Evolutionary conservation across 2,888 invertebrate species (phyloP).

Genomic region (Chymomyza caudatula): DNA sequence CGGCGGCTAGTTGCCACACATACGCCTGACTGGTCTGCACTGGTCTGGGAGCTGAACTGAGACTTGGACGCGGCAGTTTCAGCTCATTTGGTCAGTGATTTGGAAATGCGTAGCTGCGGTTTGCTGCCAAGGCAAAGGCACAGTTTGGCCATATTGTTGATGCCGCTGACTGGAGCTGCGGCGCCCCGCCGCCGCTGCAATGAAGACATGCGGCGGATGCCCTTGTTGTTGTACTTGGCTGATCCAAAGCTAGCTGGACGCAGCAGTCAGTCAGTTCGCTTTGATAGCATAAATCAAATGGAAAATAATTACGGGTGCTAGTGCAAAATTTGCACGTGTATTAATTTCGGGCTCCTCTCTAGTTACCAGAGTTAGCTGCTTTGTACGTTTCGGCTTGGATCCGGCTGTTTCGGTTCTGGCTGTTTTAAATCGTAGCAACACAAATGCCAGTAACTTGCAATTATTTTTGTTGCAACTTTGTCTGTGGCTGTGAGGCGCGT

Average conservation of each 20-base stretch:
- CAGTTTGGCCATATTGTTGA: background rate
- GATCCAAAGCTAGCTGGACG: background rate
- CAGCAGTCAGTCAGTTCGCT: slow-evolving; percentile 20
- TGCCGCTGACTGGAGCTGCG: background rate
- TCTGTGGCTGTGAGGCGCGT: slow-evolving; percentile 37
- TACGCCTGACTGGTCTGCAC: slow-evolving; percentile 39
- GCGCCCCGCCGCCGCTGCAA: background rate
- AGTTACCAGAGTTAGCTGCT: background rate
- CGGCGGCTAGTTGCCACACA: slow-evolving; percentile 53
- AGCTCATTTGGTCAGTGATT: slow-evolving; percentile 55
- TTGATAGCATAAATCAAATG: slow-evolving; percentile 72
- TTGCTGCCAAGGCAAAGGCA: slow-evolving; percentile 1
- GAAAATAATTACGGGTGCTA: slow-evolving; percentile 72
- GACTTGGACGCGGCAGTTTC: slow-evolving; percentile 15
- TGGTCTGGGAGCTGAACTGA: background rate
- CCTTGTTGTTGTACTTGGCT: too few relatives aligned
- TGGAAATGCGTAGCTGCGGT: slow-evolving; percentile 46
- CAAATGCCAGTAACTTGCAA: slow-evolving; percentile 54
- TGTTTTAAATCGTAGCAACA: slow-evolving; percentile 61
- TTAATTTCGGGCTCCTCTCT: slow-evolving; percentile 41
- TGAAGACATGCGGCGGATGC: background rate
- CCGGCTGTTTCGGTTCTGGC: background rate
- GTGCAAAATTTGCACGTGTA: slow-evolving; percentile 68
- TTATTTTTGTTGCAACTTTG: slow-evolving; percentile 45
- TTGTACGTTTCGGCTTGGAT: too few relatives aligned